Evolutionary conservation across 2,113 vertebrate species (phyloP).

Genomic region (Thermophis baileyi): DNA sequence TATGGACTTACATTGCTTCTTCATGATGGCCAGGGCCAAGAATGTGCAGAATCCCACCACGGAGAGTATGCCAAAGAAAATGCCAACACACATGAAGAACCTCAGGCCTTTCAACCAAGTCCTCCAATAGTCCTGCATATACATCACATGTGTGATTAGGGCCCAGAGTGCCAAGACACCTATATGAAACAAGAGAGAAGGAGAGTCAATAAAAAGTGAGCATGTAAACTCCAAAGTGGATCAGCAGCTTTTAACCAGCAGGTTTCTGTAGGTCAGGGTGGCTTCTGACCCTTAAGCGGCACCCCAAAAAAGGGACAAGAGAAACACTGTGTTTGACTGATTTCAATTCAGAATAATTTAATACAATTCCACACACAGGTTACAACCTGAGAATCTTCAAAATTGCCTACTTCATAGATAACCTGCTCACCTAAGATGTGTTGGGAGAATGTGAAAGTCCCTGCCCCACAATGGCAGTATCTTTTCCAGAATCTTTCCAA

Average conservation of each 20-base stretch:
- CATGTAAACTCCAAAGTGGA: neutral
- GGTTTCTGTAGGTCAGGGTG: neutral
- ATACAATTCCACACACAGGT: neutral
- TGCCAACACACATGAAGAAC: slow-evolving; percentile 84
- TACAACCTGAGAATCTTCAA: neutral
- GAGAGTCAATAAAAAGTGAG: slow-evolving; percentile 17
- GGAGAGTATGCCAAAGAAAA: slow-evolving; percentile 78
- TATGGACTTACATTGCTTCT: slow-evolving; percentile 80
- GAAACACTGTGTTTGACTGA: neutral
- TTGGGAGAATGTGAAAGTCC: too few relatives aligned
- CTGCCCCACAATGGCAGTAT: too few relatives aligned
- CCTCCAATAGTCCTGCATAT: slow-evolving; percentile 94
- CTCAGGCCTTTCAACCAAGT: slow-evolving; percentile 93
- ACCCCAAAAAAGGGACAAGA: neutral
- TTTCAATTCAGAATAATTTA: neutral
- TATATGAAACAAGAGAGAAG: slow-evolving; percentile 57
- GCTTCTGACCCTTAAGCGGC: neutral
- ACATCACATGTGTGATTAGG: slow-evolving; percentile 92
- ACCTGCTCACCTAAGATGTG: neutral
- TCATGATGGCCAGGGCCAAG: slow-evolving; percentile 78
- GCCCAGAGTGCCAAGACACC: slow-evolving; percentile 95
- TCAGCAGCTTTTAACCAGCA: neutral
- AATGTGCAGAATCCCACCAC: slow-evolving; percentile 81
- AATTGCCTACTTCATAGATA: neutral
- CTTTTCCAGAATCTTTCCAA: too few relatives aligned